Base-by-base conservation (phyloP, 2,888 invertebrate species). In the Philonicus albiceps region DNA sequence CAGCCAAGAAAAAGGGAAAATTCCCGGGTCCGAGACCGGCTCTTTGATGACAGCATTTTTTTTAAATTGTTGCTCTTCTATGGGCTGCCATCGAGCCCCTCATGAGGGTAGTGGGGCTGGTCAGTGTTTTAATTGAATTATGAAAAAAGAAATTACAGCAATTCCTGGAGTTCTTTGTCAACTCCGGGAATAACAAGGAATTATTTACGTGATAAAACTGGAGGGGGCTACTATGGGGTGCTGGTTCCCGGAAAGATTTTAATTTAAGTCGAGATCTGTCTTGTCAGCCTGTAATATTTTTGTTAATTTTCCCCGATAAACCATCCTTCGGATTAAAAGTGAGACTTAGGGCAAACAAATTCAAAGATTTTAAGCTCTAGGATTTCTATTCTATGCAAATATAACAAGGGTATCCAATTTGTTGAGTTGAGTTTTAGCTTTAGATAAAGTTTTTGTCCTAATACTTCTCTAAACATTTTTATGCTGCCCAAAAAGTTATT, bases 111-210 rank as follows among this genome's bases (percentile, higher is more conserved):
- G 53, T 43, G 64, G 30, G 55, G 81, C 34, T 81, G 81, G 81
- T 81, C 81, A 81, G 81, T 64, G 34, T 55, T 55, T n/a, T 55
- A 55, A 81, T 55, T 81, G 64, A 81, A 55, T 81, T 81, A 81
- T 55, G 27, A 30, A 80, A 74, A 73, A 74, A n/a, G n/a, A 73
- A 64, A 64, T 49, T 49, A 49, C 49, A 64, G 27, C 64, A 64
- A 64, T 64, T 64, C 64, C 27, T 64, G 64, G 19, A 64, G 64
- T 22, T 64, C 64, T 64, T 64, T 64, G 27, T 64, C 64, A 64
- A 27, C 64, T 64, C 64, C 64, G 64, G 64, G 64, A 2, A 64
- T 64, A 64, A 64, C 64, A 19, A 64, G 64, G 64, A 64, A 19
- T 64, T 64, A 64, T 64, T 64, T 64, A 64, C 64, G 64, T 64